phyloP scores from a whole-genome alignment of 35 echinoderm and acorn worm species.

The Anneissia japonica region DNA sequence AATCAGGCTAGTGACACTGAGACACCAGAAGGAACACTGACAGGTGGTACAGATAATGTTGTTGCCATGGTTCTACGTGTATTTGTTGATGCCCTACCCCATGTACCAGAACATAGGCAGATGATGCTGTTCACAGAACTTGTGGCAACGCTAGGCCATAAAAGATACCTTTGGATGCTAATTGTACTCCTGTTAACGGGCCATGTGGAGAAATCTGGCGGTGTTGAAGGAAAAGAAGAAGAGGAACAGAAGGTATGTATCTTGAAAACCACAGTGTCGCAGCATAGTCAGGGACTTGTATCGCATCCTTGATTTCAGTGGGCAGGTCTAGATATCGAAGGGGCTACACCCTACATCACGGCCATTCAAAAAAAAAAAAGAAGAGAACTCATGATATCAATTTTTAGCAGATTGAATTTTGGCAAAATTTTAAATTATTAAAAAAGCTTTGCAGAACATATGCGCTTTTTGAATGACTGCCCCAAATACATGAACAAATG shows the following conservation, averaged over 20 bases:
- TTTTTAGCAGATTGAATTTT: no score
- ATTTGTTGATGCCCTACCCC: slow-evolving; percentile 93
- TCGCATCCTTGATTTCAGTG: no score
- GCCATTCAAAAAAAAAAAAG: no score
- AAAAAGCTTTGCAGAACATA: no score
- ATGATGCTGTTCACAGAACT: slow-evolving; percentile 83
- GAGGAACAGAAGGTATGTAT: slow-evolving; percentile 41
- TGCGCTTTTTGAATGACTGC: no score
- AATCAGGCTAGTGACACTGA: slow-evolving; percentile 62
- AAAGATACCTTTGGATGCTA: slow-evolving; percentile 68
- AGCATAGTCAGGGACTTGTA: no score
- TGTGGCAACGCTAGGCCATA: slow-evolving; percentile 49
- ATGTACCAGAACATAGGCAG: slow-evolving; percentile 87
- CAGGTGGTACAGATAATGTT: slow-evolving; percentile 35
- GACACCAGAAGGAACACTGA: slow-evolving; percentile 30
- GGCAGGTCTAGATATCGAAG: no score
- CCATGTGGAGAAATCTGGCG: slow-evolving; percentile 51
- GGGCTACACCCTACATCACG: no score
- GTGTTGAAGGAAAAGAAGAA: slow-evolving; percentile 53
- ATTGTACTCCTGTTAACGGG: slow-evolving; percentile 54
- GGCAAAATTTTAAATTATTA: no score
- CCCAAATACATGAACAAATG: no score
- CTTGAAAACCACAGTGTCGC: no score
- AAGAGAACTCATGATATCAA: no score
- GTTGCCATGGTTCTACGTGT: slow-evolving; percentile 86